Conservation (phyloP, 2,888 invertebrate genomes). For the Dorcus hopei region DNA sequence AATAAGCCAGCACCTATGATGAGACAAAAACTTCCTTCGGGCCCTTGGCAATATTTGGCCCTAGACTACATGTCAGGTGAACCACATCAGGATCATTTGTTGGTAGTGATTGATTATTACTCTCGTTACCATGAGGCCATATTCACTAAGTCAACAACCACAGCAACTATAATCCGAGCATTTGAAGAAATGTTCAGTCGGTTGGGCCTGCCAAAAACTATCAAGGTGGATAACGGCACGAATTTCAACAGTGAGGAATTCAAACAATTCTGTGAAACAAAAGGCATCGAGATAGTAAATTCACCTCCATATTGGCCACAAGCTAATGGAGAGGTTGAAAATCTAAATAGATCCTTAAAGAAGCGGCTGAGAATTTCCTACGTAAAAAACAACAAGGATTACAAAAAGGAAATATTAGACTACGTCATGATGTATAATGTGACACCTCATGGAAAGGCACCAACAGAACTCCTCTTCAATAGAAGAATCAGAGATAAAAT, state of each 20-base stretch:
- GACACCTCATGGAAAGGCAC: too few species aligned
- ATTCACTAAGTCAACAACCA: slow-evolving; percentile 14
- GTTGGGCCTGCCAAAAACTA: slow-evolving; percentile 19
- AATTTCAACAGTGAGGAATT: slow-evolving; percentile 23
- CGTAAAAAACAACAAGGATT: slow-evolving; percentile 12
- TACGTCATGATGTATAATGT: too few species aligned
- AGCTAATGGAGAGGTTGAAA: slow-evolving; percentile 25
- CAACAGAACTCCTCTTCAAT: too few species aligned
- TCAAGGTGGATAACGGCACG: slow-evolving; percentile 21
- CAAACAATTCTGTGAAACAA: slow-evolving; percentile 16
- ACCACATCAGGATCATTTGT: slow-evolving; percentile 20
- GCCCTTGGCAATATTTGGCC: slow-evolving; percentile 23
- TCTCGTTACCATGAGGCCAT: slow-evolving; percentile 18
- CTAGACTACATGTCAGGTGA: slow-evolving; percentile 28
- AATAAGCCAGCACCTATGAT: slow-evolving; percentile 21
- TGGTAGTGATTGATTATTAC: slow-evolving; percentile 21
- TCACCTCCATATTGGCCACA: slow-evolving; percentile 25
- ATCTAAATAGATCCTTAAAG: slow-evolving; percentile 23
- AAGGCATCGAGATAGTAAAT: slow-evolving; percentile 18
- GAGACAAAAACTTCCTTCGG: slow-evolving; percentile 23
- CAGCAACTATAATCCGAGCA: slow-evolving; percentile 7
- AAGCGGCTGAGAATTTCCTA: slow-evolving; percentile 2
- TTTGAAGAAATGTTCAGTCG: slow-evolving; percentile 18
- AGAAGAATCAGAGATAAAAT: too few species aligned
- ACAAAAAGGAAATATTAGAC: slow-evolving; percentile 22